Percentiles rank a stretch among this genome's conserved stretches.
Conservation (phyloP, 1,140 invertebrate species). For the Meteorus sp. region DNA sequence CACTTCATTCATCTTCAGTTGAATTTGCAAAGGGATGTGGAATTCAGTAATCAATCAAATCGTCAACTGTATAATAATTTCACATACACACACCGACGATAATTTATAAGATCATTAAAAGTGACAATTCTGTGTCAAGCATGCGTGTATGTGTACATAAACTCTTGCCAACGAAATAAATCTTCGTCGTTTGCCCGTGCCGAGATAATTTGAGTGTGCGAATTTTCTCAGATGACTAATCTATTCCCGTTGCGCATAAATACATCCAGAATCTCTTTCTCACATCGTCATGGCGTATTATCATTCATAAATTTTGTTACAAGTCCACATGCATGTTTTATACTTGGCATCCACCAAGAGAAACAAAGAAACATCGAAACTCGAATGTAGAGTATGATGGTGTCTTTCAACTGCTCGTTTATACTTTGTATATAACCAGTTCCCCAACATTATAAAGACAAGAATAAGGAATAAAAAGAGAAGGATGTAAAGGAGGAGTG, state of each 20-base stretch:
- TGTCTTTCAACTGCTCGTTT: too few species aligned
- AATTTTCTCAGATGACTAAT: not conserved
- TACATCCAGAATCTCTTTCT: not conserved
- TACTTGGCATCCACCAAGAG: too few species aligned
- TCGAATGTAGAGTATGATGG: conserved; percentile 3
- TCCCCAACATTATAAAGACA: not conserved
- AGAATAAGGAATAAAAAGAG: not conserved
- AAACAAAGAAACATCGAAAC: not conserved
- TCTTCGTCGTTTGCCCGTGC: not conserved
- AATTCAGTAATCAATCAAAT: too few species aligned
- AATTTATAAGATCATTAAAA: not conserved
- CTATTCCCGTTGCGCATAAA: not conserved
- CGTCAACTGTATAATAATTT: too few species aligned
- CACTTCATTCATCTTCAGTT: too few species aligned
- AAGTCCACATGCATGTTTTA: not conserved
- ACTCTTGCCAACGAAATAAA: not conserved
- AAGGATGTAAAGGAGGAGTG: conserved; percentile 27
- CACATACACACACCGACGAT: too few species aligned
- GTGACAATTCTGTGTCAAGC: too few species aligned
- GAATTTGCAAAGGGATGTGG: too few species aligned
- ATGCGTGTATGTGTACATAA: too few species aligned
- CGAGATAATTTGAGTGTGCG: not conserved
- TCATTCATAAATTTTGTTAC: conserved; percentile 10
- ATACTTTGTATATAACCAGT: not conserved
- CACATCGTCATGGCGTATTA: not conserved